These are phyloP conservation scores for Pedionomus torquatus DNA, from an alignment of 2,113 vertebrate species.

Conservation along the genomic window DNA sequence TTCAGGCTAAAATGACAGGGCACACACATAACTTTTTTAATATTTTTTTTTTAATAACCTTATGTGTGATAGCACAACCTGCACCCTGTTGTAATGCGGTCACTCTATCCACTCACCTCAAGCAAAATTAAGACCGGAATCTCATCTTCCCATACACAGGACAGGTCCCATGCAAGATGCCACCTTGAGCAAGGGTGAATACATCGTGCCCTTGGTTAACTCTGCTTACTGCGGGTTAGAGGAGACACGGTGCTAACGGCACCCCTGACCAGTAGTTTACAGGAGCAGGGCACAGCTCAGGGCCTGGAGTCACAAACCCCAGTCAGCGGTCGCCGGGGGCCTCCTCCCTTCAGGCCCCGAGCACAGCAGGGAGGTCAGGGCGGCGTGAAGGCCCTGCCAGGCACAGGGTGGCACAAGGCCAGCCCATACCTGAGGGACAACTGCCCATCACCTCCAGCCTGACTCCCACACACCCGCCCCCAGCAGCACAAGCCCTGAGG, in stretches of 20 bases:
- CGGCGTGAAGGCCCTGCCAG: not conserved
- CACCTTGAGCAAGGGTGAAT: not conserved
- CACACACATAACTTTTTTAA: not conserved
- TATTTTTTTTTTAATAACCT: not conserved
- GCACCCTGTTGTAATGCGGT: fast-evolving
- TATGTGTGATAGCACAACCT: not conserved
- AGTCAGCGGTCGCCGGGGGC: too few relatives aligned
- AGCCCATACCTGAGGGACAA: fast-evolving
- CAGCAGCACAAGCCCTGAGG: not conserved
- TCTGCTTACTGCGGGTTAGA: fast-evolving
- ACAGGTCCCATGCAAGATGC: not conserved
- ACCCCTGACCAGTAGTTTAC: fast-evolving
- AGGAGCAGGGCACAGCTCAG: fast-evolving
- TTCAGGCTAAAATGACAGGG: not conserved
- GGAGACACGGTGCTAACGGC: fast-evolving
- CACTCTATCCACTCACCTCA: too few relatives aligned
- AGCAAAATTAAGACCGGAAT: not conserved
- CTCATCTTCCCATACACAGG: not conserved
- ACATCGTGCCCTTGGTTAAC: not conserved
- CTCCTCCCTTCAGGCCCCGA: not conserved
- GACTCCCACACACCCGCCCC: not conserved
- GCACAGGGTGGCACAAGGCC: not conserved
- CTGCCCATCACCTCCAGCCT: not conserved
- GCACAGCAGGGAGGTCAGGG: not conserved
- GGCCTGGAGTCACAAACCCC: not conserved